Evolutionary conservation across 2,888 invertebrate genomes (phyloP).

Genomic region (Cheilosia impressa): DNA sequence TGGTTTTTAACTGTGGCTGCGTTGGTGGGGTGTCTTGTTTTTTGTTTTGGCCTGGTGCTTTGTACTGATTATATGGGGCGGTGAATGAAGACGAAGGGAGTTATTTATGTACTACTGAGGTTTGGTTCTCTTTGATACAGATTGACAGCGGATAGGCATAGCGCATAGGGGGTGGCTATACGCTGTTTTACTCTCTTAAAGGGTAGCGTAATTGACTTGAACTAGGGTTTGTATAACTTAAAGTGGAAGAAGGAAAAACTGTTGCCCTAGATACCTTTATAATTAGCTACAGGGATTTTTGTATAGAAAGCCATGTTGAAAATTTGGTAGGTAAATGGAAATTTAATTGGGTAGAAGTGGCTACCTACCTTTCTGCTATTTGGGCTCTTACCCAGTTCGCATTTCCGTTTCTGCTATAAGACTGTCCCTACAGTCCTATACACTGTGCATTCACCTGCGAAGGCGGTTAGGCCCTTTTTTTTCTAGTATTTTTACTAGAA

Average conservation of each 20-base stretch:
- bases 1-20: constrained; percentile 67
- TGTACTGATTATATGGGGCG: constrained; percentile 23
- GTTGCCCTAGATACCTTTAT: constrained; percentile 13
- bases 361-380: no score
- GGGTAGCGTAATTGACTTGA: neutral
- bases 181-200: constrained; percentile 27
- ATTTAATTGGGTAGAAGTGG: no score
- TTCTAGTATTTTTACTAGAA: no score
- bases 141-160: neutral
- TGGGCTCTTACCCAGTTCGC: no score
- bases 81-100: constrained; percentile 41
- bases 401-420: no score
- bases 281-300: no score
- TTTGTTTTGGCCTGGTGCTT: neutral
- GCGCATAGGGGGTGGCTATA: neutral
- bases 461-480: no score
- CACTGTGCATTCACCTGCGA: no score
- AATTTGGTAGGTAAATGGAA: no score
- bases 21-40: constrained; percentile 41
- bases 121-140: constrained; percentile 28
- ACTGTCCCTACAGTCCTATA: no score
- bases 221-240: neutral
- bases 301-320: no score
- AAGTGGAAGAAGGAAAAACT: neutral
- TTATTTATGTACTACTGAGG: constrained; percentile 19